Evolutionary conservation across 2,888 invertebrate genomes (phyloP).

Genomic region (Pachycephus smyrnensis): DNA sequence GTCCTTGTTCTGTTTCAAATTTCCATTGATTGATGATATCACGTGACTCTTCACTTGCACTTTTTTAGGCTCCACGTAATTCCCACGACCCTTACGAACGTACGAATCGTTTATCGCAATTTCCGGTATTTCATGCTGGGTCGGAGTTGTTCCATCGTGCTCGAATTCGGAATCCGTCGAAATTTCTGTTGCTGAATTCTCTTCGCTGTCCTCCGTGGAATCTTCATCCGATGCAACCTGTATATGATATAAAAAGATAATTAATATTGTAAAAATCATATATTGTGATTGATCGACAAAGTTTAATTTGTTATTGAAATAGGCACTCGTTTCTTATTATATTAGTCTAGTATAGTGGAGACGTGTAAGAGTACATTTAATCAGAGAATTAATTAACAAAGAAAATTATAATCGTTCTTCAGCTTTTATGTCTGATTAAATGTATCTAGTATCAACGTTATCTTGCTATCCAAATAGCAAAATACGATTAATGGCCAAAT

Average conservation of each 20-base stretch:
- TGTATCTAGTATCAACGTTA: background rate
- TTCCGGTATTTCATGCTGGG: slow-evolving; percentile 78
- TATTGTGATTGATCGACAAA: background rate
- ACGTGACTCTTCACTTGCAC: slow-evolving; percentile 73
- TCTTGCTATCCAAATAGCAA: background rate
- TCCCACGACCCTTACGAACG: slow-evolving; percentile 70
- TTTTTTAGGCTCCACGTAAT: slow-evolving; percentile 69
- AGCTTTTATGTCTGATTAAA: background rate
- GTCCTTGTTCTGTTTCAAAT: slow-evolving; percentile 49
- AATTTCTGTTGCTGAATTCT: slow-evolving; percentile 91
- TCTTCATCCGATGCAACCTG: slow-evolving; percentile 77
- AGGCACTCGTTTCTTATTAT: slow-evolving; percentile 14
- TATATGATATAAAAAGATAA: slow-evolving; percentile 38
- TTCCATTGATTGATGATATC: slow-evolving; percentile 67
- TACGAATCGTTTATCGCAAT: slow-evolving; percentile 79
- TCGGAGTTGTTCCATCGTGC: slow-evolving; percentile 80
- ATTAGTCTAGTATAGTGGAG: slow-evolving; percentile 4
- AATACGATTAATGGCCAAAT: background rate
- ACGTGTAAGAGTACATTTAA: background rate
- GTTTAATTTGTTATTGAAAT: slow-evolving; percentile 29
- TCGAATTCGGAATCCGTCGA: slow-evolving; percentile 94
- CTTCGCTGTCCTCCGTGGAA: slow-evolving; percentile 77
- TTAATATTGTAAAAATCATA: slow-evolving; percentile 16
- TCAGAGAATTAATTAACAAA: background rate
- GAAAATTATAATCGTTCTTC: background rate